Evolutionary conservation across 2,797 vertebrate species (phyloP), one percentile per base, ranked within the genome.

Genomic region (Paguma larvata): DNA sequence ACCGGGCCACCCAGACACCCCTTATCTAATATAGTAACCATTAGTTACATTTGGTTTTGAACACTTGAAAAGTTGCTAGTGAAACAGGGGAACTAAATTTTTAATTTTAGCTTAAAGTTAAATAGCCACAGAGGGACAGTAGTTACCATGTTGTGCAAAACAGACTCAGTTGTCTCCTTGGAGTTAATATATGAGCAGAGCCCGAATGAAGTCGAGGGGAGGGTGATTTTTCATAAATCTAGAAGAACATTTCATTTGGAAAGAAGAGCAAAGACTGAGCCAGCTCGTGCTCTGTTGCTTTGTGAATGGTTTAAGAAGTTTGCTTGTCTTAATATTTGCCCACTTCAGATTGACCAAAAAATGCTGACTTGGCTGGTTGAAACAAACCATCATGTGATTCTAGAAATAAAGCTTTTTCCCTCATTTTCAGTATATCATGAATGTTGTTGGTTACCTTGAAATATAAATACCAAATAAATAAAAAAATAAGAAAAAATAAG

Each of bases 261-360:
- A 19, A 15, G 41, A 80, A 79, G 2, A 38, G 5, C 4, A 59
- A 48, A 72, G 32, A 10, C 2, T 48, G 38, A 77, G 32, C 4
- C 30, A 63, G n/a, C 8, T 0, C 14, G 9, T 48, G 6, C 1
- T 25, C 3, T 38, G 0, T 38, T 85, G 1, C 14, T 41, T 18
- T 8, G 6, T n/a, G 34, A 77, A 77, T 25, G 2, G 2, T 73
- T 79, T 83, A 38, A 53, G 34, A 70, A 91, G 2, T 8, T n/a
- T 78, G 2, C 41, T 94, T 91, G 14, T 51, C 70, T 12, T 14
- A 56, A 46, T 38, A 46, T 68, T 79, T 38, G 10, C 16, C 12
- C 6, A 63, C 32, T 79, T 73, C 2, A 95, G 3, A 83, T 41
- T 7, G 48, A 65, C 13, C 30, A 86, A 85, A 63, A 77, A 75